Base-by-base conservation (phyloP, 2,113 vertebrate genomes). In the Salminus brasiliensis region DNA sequence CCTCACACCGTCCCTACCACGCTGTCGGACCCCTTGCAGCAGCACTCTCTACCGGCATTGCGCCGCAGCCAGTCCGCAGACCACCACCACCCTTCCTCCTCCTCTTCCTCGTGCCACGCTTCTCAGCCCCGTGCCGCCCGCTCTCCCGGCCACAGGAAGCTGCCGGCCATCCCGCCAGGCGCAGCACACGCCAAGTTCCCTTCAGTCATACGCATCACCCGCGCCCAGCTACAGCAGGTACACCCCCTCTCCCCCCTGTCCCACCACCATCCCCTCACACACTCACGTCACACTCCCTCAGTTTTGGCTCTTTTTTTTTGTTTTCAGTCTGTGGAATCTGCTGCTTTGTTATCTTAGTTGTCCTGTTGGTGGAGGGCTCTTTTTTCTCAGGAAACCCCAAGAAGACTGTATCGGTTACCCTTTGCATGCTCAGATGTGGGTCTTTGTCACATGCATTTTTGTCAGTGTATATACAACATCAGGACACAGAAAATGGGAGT, bases 221-320 rank as follows among this genome's bases (percentile, higher is more conserved):
- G 96, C 57, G 95, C 95, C 80, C 95, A 96, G 87, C 93, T 92
- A n/a, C 93, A 95, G 92, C 95, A 97, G 96, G 96, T 97, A 95
- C 96, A 91, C 92, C 60, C 47, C 39, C 15, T 25, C 15, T 52
- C 57, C 29, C 57, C 15, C 80, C 80, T 52, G 63, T 63, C 81
- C 76, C 21, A 32, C 18, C 39, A 71, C 82, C 72, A 68, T 55
- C 89, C 75, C 84, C 85, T 39, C 85, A 49, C 60, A 79, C 67
- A 82, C 0, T 25, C n/a, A 18, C 15, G 30, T 63, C 82, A 83
- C 82, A 78, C 80, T 74, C 4, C n/a, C 52, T 32, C 76, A 63
- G 21, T 68, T 45, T 59, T 7, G 75, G 5, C 3, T 25, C n/a
- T 68, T 72, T 47, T 80, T 8, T 60, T 60, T 27, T 71, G n/a